Evolutionary conservation across 2,888 invertebrate species (phyloP).

Genomic region (Chrysolina americana): DNA sequence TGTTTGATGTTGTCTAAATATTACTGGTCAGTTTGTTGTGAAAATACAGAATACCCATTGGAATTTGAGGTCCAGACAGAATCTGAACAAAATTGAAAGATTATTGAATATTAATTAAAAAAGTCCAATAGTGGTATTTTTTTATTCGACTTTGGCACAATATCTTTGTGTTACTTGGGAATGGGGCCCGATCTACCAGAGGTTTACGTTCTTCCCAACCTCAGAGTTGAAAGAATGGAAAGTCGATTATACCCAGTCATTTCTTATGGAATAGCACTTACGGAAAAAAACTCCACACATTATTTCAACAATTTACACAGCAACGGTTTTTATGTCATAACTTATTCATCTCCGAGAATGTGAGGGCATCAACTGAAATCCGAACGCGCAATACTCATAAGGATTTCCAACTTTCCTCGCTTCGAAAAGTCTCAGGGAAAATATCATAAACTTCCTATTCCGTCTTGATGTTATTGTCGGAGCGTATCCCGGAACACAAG

Average conservation of each 20-base stretch:
- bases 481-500: constrained; percentile 32
- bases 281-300: background rate
- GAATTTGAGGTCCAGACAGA: too few species aligned
- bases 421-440: constrained; percentile 28
- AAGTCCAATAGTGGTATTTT: too few species aligned
- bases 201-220: too few species aligned
- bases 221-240: too few species aligned
- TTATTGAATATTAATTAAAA: too few species aligned
- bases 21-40: too few species aligned
- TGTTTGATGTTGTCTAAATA: too few species aligned
- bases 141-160: too few species aligned
- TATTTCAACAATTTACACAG: background rate
- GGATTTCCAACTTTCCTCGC: constrained; percentile 20
- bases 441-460: constrained; percentile 37
- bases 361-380: constrained; percentile 4
- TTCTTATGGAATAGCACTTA: background rate
- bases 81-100: too few species aligned
- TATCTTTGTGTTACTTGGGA: too few species aligned
- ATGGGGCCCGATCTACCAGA: too few species aligned
- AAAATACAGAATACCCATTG: too few species aligned
- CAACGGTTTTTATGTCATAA: background rate
- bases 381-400: constrained; percentile 16
- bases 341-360: constrained; percentile 14
- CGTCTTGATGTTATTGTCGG: constrained; percentile 35
- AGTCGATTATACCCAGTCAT: background rate